Base-by-base conservation (phyloP, 2,888 invertebrate species). In the Eupithecia centaureata region DNA sequence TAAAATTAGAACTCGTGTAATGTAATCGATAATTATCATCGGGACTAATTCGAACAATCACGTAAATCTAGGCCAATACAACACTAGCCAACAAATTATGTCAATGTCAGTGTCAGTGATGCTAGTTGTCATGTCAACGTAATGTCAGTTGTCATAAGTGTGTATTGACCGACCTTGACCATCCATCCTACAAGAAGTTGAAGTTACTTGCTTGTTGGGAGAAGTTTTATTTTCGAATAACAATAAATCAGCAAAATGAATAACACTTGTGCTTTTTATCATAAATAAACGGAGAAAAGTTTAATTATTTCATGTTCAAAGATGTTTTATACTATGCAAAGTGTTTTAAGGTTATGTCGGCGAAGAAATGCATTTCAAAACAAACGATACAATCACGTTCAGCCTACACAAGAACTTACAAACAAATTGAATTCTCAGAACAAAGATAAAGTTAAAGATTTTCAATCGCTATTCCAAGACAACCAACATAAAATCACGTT, bases 281-380 rank as follows among this genome's bases (percentile, higher is more conserved):
- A n/a, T 13, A 5, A 28, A 7, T 28, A 28, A 8, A 51, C 12
- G 22, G 10, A 51, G 5, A 22, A 13, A 51, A 25, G 25, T 12
- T 25, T 1, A 22, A 25, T 10, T 51, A 51, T 25, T 25, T 10
- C 7, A 5, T 5, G 25, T 51, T 5, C 25, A 25, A 51, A 12
- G 0, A 90, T 89, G 89, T 74, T 86, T 54, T 86, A 84, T 78
- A 77, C 86, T 56, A 78, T 85, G 72, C 84, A 80, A 64, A 82
- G 79, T 54, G 73, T 89, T 86, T 90, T 89, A 78, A 92, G 92
- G 92, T 91, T 93, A 91, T 86, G 83, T 84, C 82, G 84, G 54
- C 80, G 79, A 69, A 84, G 82, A 73, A 80, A 71, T 76, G 61
- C 82, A 75, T 76, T 82, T 61, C 79, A 79, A 78, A 82, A 78